Evolutionary conservation across 92 coral and sea anemone genomes (phyloP), one percentile per base, ranked within the genome.

Genomic region (Galaxea fascicularis): DNA sequence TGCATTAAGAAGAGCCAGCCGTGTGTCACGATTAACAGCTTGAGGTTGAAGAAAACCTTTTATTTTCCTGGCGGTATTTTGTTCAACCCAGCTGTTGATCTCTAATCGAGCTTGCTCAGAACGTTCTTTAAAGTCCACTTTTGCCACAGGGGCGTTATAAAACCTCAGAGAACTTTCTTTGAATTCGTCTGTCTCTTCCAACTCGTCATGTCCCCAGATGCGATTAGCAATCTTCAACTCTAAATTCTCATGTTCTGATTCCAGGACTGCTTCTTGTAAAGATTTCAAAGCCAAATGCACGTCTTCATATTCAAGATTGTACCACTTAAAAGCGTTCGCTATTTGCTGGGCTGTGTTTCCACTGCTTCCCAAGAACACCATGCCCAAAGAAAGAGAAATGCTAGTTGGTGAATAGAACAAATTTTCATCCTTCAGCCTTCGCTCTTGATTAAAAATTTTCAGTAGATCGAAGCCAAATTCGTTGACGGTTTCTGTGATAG

Each of bases 361-460:
- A 67, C 92, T 80, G 17, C 95, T 80, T 26, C 99, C 99, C 69
- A 93, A 82, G 66, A 70, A 94, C 10, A 92, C 93, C 95, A 96
- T 90, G 10, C 94, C 99, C 14, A 94, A 62, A 10, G 99, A 93
- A 5, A 94, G 79, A 21, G 91, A 74, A 14, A 96, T 84, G 65
- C 99, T 96, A 0, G 97, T 79, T 21, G 99, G 99, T 31, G 98
- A 95, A 73, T 79, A 93, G 65, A 95, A 93, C 56, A 95, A 35
- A 47, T 95, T 93, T 11, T 71, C 80, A 49, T 76, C 74, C 24
- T 31, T 72, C 53, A 82, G 64, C 35, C 73, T 63, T 25, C 17
- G 9, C 8, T 85, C 76, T 35, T 65, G 39, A 28, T 75, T 63
- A 13, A 91, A 83, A 25, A 70, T 30, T 17, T 88, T 69, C 31